Evolutionary conservation across 1,140 invertebrate genomes (phyloP).

Genomic region (Helicoverpa zea): DNA sequence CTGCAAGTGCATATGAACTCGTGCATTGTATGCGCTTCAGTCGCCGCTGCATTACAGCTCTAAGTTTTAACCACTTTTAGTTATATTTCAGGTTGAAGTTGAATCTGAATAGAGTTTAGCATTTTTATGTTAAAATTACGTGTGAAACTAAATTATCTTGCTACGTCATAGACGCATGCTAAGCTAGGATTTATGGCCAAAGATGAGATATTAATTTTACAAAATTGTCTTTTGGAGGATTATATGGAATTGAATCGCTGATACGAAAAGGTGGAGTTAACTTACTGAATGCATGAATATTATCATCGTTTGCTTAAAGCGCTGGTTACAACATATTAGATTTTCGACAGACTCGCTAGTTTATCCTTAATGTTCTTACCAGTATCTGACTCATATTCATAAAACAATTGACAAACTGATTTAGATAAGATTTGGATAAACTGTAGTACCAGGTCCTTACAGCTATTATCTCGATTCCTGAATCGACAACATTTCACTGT

Average conservation of each 20-base stretch:
- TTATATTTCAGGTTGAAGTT: background rate
- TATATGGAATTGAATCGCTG: conserved; percentile 17
- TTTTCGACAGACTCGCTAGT: background rate
- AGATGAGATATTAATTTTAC: conserved; percentile 21
- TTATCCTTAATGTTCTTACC: too few relatives aligned
- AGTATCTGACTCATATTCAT: too few relatives aligned
- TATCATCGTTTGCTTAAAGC: conserved; percentile 17
- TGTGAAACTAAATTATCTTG: conserved; percentile 8
- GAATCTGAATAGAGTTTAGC: conserved; percentile 12
- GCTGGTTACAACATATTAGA: background rate
- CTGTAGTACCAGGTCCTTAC: too few relatives aligned
- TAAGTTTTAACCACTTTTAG: background rate
- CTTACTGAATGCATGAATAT: conserved; percentile 2
- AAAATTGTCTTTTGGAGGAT: conserved; percentile 17
- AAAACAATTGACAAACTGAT: too few relatives aligned
- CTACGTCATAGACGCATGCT: conserved; percentile 6
- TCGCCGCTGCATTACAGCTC: background rate
- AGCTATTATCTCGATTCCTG: too few relatives aligned
- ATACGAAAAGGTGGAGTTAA: conserved; percentile 15
- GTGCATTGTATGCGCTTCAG: background rate
- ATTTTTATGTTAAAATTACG: conserved; percentile 18
- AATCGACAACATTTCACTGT: too few relatives aligned
- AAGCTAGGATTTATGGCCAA: conserved; percentile 9
- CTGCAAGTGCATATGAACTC: background rate
- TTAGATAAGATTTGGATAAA: too few relatives aligned